A percentile compares a stretch with the other conserved stretches of the same genome.
Conservation (phyloP, 2,113 vertebrate species). For the Taurulus bubalis region DNA sequence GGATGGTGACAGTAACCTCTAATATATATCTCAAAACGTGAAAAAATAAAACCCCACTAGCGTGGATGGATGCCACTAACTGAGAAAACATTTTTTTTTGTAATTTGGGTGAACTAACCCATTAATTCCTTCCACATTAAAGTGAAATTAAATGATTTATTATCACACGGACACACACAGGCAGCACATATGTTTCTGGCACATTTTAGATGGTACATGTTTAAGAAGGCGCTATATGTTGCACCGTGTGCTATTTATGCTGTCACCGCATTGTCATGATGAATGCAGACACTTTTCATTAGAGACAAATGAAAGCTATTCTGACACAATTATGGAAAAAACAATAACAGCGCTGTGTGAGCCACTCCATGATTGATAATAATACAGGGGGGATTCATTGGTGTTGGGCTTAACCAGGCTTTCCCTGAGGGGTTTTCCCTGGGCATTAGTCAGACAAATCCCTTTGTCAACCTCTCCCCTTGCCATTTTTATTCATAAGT, state of each 20-base stretch:
- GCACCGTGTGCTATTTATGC: slow-evolving; percentile 68
- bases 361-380: slow-evolving; percentile 78
- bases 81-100: background rate
- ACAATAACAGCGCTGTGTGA: slow-evolving; percentile 79
- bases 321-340: slow-evolving; percentile 82
- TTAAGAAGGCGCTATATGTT: slow-evolving; percentile 49
- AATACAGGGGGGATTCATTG: slow-evolving; percentile 70
- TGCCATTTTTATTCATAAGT: slow-evolving; percentile 85
- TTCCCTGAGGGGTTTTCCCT: slow-evolving; percentile 75
- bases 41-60: background rate
- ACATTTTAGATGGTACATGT: slow-evolving; percentile 32
- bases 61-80: background rate
- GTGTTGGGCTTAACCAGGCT: slow-evolving; percentile 78
- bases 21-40: background rate
- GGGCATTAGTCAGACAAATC: slow-evolving; percentile 84
- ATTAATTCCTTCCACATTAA: slow-evolving; percentile 40
- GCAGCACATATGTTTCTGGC: slow-evolving; percentile 53
- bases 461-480: slow-evolving; percentile 81
- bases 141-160: slow-evolving; percentile 50
- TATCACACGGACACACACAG: slow-evolving; percentile 8
- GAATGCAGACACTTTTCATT: slow-evolving; percentile 78
- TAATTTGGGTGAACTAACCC: slow-evolving; percentile 8
- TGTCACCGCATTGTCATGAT: slow-evolving; percentile 77
- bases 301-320: slow-evolving; percentile 80
- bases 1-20: background rate